These are phyloP conservation scores for Homarus gammarus DNA, from an alignment of 2,888 invertebrate genomes.

Conservation along the genomic window DNA sequence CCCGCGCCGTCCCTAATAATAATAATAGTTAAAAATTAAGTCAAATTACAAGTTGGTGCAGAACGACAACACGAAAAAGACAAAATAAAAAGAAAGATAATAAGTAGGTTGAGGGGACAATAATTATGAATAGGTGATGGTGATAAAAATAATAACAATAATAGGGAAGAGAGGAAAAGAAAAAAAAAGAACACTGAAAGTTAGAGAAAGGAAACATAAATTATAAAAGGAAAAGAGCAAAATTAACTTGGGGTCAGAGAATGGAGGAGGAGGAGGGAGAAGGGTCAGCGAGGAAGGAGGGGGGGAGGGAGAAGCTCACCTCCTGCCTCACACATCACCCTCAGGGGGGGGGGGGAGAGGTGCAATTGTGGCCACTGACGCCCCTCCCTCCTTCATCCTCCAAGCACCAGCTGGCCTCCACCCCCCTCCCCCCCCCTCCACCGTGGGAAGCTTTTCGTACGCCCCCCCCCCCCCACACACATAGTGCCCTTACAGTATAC, in stretches of 20 bases:
- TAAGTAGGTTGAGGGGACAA: too few species aligned
- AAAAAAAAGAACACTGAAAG: neutral
- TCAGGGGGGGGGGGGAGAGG: too few species aligned
- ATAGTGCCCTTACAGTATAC: too few species aligned
- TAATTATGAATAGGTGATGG: too few species aligned
- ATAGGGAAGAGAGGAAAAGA: neutral
- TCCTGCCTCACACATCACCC: neutral
- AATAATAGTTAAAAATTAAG: too few species aligned
- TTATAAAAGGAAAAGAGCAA: neutral
- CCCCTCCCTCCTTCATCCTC: neutral
- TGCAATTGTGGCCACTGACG: constrained; percentile 2
- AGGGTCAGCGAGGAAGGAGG: too few species aligned
- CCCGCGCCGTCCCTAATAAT: too few species aligned
- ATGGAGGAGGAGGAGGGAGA: neutral
- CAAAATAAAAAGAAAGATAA: neutral
- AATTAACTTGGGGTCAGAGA: neutral
- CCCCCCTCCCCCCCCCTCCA: neutral
- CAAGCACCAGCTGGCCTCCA: constrained; percentile 27
- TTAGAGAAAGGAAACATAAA: too few species aligned
- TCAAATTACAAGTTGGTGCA: too few species aligned
- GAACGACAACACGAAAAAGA: too few species aligned
- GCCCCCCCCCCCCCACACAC: neutral
- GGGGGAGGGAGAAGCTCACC: neutral
- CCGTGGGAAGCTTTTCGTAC: constrained; percentile 11
- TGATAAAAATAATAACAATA: neutral